Base-by-base conservation (phyloP, 2,888 invertebrate species). In the Drosophila mimica region DNA sequence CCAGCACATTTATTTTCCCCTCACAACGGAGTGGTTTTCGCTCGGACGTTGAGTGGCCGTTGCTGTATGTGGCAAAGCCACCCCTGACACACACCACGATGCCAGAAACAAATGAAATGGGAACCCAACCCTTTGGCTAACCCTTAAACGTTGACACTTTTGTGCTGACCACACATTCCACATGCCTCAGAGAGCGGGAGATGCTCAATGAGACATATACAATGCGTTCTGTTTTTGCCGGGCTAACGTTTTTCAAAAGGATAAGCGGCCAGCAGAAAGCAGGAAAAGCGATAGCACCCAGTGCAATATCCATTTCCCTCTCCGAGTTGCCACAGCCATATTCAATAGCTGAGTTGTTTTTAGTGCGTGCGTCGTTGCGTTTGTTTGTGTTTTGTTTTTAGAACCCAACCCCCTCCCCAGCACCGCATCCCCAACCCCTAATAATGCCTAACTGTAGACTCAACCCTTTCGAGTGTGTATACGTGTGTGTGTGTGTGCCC, bases 101-200 rank as follows among this genome's bases (percentile, higher is more conserved):
- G 25, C 4, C 46, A 25, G 28, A 15, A 40, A 17, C 25, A 30
- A 28, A 17, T 11, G 4, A 53, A 30, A 56, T 48, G 20, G 40
- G 54, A 68, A 67, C 76, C 36, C 89, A 90, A 88, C 90, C 90
- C 91, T 80, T 89, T 67, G 73, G 78, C 71, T 76, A 77, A 84
- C 81, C 79, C 87, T 72, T 88, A 85, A 85, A 79, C 76, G 90
- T 65, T 88, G 84, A 85, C 84, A 85, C 88, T 84, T 89, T 82
- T 70, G 59, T 48, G 73, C 72, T 89, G 89, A 84, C 84, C 84
- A 84, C 84, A 86, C 83, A 79, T 68, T 61, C 70, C 65, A 76
- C 77, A 52, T 66, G 77, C 71, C 52, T 6, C 66, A 71, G 63
- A 71, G 76, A 67, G 67, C 61, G 65, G 56, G 43, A 59, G 81